Evolutionary conservation across 92 coral and sea anemone genomes (phyloP).

Genomic region (Micromussa lordhowensis): DNA sequence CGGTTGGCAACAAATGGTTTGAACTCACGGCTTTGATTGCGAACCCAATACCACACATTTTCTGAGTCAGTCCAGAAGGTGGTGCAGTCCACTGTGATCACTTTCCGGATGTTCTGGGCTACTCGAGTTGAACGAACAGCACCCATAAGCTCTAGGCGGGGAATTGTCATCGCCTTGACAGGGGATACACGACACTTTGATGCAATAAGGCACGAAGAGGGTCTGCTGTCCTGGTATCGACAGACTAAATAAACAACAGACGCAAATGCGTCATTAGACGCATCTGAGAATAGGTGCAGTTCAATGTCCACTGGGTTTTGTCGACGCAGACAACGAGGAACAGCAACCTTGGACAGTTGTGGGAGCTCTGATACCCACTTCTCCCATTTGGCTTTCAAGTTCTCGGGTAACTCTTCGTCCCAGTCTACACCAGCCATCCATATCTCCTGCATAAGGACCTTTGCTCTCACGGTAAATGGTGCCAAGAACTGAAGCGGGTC

Average conservation of each 20-base stretch:
- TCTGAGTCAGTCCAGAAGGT: conserved; percentile 54
- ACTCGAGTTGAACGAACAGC: conserved; percentile 52
- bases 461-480: background rate
- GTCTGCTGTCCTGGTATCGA: background rate
- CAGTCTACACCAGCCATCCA: conserved; percentile 36
- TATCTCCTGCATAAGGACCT: background rate
- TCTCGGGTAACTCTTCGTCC: conserved; percentile 54
- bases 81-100: conserved; percentile 32
- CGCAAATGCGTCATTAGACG: conserved; percentile 51
- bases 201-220: conserved; percentile 45
- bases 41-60: conserved; percentile 71
- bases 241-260: conserved; percentile 37
- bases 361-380: conserved; percentile 29
- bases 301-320: conserved; percentile 18
- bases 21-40: conserved; percentile 50
- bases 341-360: background rate
- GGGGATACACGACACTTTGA: conserved; percentile 50
- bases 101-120: conserved; percentile 19
- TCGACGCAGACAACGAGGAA: conserved; percentile 48
- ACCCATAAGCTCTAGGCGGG: conserved; percentile 55
- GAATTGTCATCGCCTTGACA: conserved; percentile 42
- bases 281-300: conserved; percentile 45
- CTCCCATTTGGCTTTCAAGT: conserved; percentile 32
- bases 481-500: conserved; percentile 1
- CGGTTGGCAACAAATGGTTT: conserved; percentile 59